Evolutionary conservation across 2,797 vertebrate species (phyloP), one percentile per base, ranked within the genome.

Genomic region (Coilia nasus): DNA sequence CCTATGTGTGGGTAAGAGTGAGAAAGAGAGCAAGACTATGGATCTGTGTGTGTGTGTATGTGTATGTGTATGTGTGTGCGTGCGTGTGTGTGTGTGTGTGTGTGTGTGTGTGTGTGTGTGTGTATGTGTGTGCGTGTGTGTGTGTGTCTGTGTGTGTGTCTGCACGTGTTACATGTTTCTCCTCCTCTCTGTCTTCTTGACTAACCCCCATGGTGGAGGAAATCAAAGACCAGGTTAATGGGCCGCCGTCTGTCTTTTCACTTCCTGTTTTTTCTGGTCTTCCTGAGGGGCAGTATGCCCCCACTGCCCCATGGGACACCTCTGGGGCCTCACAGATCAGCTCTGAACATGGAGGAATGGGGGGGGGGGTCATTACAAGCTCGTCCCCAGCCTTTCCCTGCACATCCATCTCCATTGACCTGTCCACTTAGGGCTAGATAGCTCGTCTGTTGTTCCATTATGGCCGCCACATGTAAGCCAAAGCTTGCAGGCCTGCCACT

Each of bases 141-240:
- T 80, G 46, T 84, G 25, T 81, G 17, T 82, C 25, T 41, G 11
- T 23, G 25, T n/a, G 23, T 23, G 17, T 60, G 57, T 47, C 14
- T 41, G 14, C 81, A 25, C n/a, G 75, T 47, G 15, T 25, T 15
- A 17, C 1, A 14, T 71, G 64, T 71, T 35, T 14, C 25, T 67
- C 3, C 46, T 31, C 17, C 12, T 14, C 64, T 28, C 78, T 71
- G 83, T 88, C 89, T 82, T 84, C 83, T 90, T 90, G 83, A 86
- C 92, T 93, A 93, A 94, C 94, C 89, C 88, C 92, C 84, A 87
- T 83, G 88, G 86, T 84, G 89, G 84, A 83, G 57, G 62, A 86
- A 91, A 90, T 94, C 90, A 91, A 89, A 92, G 90, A 85, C 75
- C 75, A 82, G 90, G 92, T 93, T 93, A 94, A 93, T 94, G 88